These are phyloP conservation scores for Lymantria monacha DNA, from an alignment of 2,888 invertebrate genomes.

Conservation along the genomic window DNA sequence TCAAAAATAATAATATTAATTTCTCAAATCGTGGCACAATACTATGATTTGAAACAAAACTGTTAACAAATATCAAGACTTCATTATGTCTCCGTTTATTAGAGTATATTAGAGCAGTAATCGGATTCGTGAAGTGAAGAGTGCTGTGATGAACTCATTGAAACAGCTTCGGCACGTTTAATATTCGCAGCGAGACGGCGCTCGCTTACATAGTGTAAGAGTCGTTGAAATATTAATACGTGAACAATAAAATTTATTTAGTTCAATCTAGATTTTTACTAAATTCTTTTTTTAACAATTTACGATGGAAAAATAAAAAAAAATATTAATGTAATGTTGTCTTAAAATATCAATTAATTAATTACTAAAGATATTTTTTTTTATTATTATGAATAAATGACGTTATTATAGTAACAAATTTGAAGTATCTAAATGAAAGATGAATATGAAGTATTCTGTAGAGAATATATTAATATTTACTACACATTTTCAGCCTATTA, in stretches of 20 bases:
- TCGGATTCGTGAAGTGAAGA: slow-evolving; percentile 28
- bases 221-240: slow-evolving; percentile 8
- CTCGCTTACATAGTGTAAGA: slow-evolving; percentile 25
- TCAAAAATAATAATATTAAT: too few relatives aligned
- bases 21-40: too few relatives aligned
- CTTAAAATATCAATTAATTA: too few relatives aligned
- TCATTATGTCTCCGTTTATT: slow-evolving; percentile 3
- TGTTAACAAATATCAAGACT: slow-evolving; percentile 3
- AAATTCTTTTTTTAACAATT: too few relatives aligned
- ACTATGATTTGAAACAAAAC: slow-evolving; percentile 4
- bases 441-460: background rate
- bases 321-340: too few relatives aligned
- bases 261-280: too few relatives aligned
- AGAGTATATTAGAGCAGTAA: slow-evolving; percentile 15
- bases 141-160: slow-evolving; percentile 30
- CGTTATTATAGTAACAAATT: too few relatives aligned
- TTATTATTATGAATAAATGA: too few relatives aligned
- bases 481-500: too few relatives aligned
- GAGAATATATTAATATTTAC: background rate
- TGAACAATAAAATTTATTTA: too few relatives aligned
- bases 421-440: background rate
- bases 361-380: too few relatives aligned
- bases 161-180: slow-evolving; percentile 37
- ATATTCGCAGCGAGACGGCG: slow-evolving; percentile 32
- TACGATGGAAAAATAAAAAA: too few relatives aligned